These are phyloP conservation scores for Eleginops maclovinus DNA, from an alignment of 2,113 vertebrate species.

Conservation along the genomic window DNA sequence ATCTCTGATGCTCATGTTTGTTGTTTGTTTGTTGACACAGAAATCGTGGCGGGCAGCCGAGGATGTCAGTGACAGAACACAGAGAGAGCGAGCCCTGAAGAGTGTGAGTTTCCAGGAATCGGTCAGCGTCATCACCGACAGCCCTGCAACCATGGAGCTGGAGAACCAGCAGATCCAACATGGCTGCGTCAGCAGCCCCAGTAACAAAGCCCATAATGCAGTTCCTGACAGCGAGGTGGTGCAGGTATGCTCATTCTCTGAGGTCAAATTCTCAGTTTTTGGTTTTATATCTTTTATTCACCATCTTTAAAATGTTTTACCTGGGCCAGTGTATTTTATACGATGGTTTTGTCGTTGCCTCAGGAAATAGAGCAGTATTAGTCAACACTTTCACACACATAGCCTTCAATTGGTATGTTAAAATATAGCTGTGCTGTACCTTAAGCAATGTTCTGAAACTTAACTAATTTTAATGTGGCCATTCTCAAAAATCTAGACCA, in stretches of 20 bases:
- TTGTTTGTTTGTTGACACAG: conserved; percentile 77
- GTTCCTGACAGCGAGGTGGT: conserved; percentile 90
- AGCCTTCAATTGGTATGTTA: too few species aligned
- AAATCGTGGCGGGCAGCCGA: conserved; percentile 87
- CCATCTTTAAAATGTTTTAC: too few species aligned
- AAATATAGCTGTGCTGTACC: too few species aligned
- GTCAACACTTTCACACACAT: too few species aligned
- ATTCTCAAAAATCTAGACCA: background rate
- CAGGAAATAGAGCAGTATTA: too few species aligned
- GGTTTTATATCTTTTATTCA: background rate
- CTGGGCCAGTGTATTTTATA: too few species aligned
- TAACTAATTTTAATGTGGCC: too few species aligned
- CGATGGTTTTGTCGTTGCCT: too few species aligned
- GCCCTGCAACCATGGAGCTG: conserved; percentile 90
- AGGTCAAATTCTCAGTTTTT: background rate
- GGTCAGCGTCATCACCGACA: conserved; percentile 82
- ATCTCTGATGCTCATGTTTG: conserved; percentile 10
- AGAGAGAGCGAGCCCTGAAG: conserved; percentile 83
- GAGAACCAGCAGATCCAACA: conserved; percentile 84
- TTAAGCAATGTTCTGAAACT: too few species aligned
- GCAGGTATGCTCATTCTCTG: conserved; percentile 60
- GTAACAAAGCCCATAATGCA: conserved; percentile 82
- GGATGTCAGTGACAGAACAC: conserved; percentile 88
- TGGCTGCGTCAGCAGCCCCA: conserved; percentile 79
- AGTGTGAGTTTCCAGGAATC: conserved; percentile 89